phyloP scores from a whole-genome alignment of 2,888 invertebrate genomes.

The Chouioia cunea region DNA sequence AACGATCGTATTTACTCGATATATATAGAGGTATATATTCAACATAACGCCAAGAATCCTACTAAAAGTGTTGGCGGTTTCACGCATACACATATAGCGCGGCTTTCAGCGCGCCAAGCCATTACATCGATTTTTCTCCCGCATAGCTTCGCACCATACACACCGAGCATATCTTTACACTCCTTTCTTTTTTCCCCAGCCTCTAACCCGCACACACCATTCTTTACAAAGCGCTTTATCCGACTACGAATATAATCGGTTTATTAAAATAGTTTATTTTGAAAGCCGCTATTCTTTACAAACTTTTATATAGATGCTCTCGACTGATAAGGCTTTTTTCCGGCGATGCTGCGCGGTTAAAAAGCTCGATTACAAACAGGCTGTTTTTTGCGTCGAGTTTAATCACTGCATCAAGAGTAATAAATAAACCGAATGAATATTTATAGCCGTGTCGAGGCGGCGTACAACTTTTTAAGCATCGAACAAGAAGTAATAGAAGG shows the following conservation, averaged over 20 bases:
- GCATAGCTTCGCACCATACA: background rate
- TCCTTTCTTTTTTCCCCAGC: background rate
- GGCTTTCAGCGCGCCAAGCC: conserved; percentile 8
- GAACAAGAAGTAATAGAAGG: too few relatives aligned
- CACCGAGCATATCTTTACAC: conserved; percentile 12
- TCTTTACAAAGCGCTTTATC: background rate
- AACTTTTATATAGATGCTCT: too few relatives aligned
- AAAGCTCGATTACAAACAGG: too few relatives aligned
- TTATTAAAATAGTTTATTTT: conserved; percentile 8
- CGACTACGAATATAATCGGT: background rate
- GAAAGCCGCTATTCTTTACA: background rate
- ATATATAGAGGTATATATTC: background rate
- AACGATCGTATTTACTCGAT: conserved; percentile 34
- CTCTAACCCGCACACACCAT: background rate
- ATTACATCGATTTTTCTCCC: conserved; percentile 23
- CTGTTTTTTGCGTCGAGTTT: too few relatives aligned
- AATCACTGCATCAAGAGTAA: too few relatives aligned
- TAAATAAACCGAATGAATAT: too few relatives aligned
- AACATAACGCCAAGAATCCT: conserved; percentile 26
- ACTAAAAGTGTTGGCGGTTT: background rate
- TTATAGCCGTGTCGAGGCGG: too few relatives aligned
- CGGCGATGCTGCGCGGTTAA: background rate
- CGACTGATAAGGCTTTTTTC: too few relatives aligned
- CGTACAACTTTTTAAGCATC: too few relatives aligned
- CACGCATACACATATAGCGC: background rate